These are phyloP conservation scores for Hormaphis cornu DNA, from an alignment of 1,140 invertebrate genomes.

Conservation along the genomic window DNA sequence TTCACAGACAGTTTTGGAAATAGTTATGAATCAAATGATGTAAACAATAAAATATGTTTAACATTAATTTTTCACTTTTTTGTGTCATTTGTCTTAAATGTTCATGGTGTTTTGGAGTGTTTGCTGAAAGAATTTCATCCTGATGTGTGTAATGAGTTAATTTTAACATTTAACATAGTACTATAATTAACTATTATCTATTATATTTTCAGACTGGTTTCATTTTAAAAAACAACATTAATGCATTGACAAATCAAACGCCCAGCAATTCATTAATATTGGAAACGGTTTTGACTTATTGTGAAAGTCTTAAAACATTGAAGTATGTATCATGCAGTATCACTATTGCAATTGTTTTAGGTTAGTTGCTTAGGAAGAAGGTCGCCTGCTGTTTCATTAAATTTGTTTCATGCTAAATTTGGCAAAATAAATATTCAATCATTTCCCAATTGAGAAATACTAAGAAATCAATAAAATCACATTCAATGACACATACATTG, in stretches of 20 bases:
- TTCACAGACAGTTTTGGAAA: neutral
- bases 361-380: too few species aligned
- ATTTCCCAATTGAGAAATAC: too few species aligned
- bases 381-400: too few species aligned
- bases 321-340: neutral
- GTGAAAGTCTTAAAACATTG: neutral
- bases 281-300: neutral
- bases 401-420: too few species aligned
- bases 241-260: neutral
- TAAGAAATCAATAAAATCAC: too few species aligned
- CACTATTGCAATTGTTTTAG: too few species aligned
- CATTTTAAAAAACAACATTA: neutral
- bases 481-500: too few species aligned
- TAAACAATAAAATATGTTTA: neutral
- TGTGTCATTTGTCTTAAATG: neutral
- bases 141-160: neutral
- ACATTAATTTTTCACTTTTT: neutral
- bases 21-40: neutral
- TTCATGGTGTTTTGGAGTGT: neutral
- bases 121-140: neutral
- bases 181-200: neutral
- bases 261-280: neutral
- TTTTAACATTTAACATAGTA: neutral
- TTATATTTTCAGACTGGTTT: neutral
- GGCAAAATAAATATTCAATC: too few species aligned